Evolutionary conservation across 2,888 invertebrate species (phyloP).

Genomic region (Taenaris catops): DNA sequence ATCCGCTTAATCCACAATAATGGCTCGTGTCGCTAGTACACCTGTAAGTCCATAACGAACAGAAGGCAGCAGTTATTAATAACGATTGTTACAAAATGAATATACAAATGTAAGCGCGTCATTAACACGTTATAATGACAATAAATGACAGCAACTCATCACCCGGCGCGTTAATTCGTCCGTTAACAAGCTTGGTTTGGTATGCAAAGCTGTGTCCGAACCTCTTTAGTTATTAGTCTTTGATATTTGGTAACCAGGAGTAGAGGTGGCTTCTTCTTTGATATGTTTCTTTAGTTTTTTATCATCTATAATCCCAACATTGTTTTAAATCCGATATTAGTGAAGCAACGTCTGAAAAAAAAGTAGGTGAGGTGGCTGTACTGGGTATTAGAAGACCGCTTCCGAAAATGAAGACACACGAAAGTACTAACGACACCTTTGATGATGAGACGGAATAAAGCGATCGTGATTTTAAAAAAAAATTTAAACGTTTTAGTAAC

Average conservation of each 20-base stretch:
- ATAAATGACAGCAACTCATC: conserved; percentile 38
- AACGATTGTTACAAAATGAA: conserved; percentile 21
- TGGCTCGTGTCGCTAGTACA: conserved; percentile 17
- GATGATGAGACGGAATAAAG: no score
- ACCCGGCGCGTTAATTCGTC: conserved; percentile 28
- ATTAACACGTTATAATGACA: conserved; percentile 27
- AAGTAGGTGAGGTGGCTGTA: no score
- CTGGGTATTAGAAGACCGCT: no score
- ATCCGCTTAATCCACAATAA: conserved; percentile 10
- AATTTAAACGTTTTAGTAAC: no score
- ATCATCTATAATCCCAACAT: no score
- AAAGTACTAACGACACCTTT: no score
- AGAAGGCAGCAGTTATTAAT: conserved; percentile 16
- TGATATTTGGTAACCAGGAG: conserved; percentile 27
- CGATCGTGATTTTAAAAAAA: no score
- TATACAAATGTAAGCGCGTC: conserved; percentile 21
- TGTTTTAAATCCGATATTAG: no score
- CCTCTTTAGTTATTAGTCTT: conserved; percentile 63
- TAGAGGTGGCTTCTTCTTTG: conserved; percentile 31
- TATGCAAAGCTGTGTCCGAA: conserved; percentile 67
- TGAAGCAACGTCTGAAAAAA: no score
- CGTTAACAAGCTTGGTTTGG: conserved; percentile 53
- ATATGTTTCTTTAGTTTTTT: no score
- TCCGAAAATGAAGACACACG: no score
- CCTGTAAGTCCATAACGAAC: conserved; percentile 14